Evolutionary conservation across 2,797 vertebrate species (phyloP).

Genomic region (Helarctos malayanus): DNA sequence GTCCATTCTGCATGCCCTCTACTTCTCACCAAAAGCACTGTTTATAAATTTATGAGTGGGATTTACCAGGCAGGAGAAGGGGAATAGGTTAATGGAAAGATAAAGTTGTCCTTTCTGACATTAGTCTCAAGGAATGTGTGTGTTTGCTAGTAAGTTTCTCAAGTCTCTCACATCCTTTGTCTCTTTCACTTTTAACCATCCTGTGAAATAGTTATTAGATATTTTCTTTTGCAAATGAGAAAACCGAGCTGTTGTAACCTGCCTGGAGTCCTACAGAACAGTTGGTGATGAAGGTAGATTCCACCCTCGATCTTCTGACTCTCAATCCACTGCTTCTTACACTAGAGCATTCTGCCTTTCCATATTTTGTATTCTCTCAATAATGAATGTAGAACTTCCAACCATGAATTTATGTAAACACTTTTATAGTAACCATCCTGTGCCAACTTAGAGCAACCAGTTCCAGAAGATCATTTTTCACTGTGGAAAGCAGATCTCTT

Average conservation of each 20-base stretch:
- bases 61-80: not conserved
- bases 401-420: not conserved
- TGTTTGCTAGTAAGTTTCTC: not conserved
- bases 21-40: not conserved
- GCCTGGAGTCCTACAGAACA: not conserved
- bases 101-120: not conserved
- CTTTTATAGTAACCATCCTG: not conserved
- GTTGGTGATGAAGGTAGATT: not conserved
- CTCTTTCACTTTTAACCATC: not conserved
- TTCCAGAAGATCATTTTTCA: not conserved
- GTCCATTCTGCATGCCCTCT: not conserved
- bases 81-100: not conserved
- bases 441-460: not conserved
- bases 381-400: not conserved
- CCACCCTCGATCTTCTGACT: not conserved
- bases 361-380: not conserved
- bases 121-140: not conserved
- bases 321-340: not conserved
- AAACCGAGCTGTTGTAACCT: not conserved
- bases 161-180: not conserved
- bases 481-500: not conserved
- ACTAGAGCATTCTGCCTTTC: not conserved
- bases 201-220: not conserved
- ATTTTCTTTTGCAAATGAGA: not conserved
- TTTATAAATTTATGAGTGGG: not conserved